Conservation (phyloP, 2,888 invertebrate genomes). For the Heliconius cydno region DNA sequence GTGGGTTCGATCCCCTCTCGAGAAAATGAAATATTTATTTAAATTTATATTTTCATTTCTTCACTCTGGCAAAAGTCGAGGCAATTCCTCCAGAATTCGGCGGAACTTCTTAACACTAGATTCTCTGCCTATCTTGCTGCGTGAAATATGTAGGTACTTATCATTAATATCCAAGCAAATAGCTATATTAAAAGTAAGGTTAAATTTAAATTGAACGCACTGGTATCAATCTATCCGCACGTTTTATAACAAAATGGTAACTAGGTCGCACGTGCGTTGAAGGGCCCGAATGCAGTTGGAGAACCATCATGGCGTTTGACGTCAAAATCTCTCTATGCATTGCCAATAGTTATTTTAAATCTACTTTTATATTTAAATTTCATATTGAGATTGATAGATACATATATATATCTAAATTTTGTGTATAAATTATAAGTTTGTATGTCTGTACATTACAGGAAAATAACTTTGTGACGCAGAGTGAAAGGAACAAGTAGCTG, state of each 20-base stretch:
- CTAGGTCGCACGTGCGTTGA: conserved; percentile 58
- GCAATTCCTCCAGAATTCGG: too few species aligned
- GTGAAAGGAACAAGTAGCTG: background rate
- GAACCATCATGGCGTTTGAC: conserved; percentile 68
- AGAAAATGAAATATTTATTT: too few species aligned
- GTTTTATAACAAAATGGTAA: conserved; percentile 46
- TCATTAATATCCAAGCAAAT: background rate
- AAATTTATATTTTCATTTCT: too few species aligned
- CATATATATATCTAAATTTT: background rate
- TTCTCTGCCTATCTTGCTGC: too few species aligned
- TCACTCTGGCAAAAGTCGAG: too few species aligned
- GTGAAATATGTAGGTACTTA: background rate
- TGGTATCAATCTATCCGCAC: conserved; percentile 55
- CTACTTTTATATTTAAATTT: conserved; percentile 26
- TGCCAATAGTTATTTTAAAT: conserved; percentile 49
- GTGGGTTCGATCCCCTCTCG: too few species aligned
- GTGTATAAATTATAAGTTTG: background rate
- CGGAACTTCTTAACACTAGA: too few species aligned
- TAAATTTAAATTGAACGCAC: conserved; percentile 21
- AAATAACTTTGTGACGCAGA: background rate
- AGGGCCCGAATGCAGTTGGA: conserved; percentile 64
- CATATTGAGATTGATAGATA: background rate
- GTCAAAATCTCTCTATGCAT: conserved; percentile 61
- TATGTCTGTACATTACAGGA: background rate
- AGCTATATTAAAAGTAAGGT: background rate